These are phyloP conservation scores for Menura novaehollandiae DNA, from an alignment of 2,113 vertebrate species.

Conservation along the genomic window DNA sequence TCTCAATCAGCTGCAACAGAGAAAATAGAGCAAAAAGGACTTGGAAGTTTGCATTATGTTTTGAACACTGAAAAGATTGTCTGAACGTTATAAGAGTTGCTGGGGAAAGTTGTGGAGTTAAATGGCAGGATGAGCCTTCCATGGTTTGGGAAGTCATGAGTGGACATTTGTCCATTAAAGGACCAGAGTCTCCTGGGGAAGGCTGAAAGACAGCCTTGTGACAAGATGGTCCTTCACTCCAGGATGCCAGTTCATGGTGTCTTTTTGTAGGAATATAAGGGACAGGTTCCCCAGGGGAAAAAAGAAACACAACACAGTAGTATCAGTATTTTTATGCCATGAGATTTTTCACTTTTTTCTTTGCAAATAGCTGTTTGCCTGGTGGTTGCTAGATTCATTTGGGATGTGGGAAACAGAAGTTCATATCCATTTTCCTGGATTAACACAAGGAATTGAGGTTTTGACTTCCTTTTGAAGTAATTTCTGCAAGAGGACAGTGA, in stretches of 20 bases:
- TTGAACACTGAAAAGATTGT: background rate
- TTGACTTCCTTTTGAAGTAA: background rate
- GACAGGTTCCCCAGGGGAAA: background rate
- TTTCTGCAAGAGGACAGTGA: background rate
- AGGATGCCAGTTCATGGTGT: background rate
- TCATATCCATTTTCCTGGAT: background rate
- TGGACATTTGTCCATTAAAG: background rate
- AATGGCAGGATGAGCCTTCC: background rate
- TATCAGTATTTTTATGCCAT: background rate
- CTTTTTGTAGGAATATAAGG: background rate
- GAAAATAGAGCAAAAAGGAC: background rate
- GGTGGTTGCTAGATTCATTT: background rate
- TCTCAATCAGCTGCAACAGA: background rate
- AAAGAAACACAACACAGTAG: no score
- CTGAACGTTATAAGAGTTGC: background rate
- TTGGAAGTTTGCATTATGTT: background rate
- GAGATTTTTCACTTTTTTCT: background rate
- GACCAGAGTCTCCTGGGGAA: background rate
- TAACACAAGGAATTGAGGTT: background rate
- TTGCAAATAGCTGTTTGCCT: background rate
- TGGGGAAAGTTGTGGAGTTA: background rate
- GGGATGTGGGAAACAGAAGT: background rate
- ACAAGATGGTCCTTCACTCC: background rate
- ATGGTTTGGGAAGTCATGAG: fast-evolving
- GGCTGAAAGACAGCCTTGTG: background rate